Conservation (phyloP, 1,140 invertebrate species). For the Ditylenchus dipsaci region DNA sequence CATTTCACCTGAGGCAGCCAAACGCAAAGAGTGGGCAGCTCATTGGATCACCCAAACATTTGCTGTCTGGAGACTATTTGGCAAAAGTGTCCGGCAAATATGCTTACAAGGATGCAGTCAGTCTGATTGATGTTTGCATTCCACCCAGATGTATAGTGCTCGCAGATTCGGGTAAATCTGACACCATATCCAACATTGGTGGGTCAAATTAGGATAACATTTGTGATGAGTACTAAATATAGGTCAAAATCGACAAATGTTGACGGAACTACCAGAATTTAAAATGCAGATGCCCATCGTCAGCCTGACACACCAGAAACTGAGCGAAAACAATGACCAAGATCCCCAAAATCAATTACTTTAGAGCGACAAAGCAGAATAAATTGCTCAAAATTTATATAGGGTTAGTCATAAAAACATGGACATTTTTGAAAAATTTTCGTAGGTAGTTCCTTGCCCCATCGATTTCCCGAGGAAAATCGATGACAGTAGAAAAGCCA, state of each 20-base stretch:
- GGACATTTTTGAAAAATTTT: too few species aligned
- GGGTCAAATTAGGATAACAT: neutral
- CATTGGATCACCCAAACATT: constrained; percentile 86
- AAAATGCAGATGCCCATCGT: constrained; percentile 15
- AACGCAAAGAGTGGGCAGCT: constrained; percentile 71
- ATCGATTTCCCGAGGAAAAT: too few species aligned
- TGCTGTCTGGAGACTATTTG: constrained; percentile 74
- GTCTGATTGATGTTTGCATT: constrained; percentile 86
- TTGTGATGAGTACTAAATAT: too few species aligned
- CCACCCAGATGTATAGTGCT: constrained; percentile 75
- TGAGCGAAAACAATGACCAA: constrained; percentile 1
- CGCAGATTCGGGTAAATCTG: constrained; percentile 34
- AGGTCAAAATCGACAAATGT: constrained; percentile 7
- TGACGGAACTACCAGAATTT: constrained; percentile 21
- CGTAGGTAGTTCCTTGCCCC: too few species aligned
- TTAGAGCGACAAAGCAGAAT: too few species aligned
- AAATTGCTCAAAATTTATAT: too few species aligned
- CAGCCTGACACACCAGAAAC: constrained; percentile 28
- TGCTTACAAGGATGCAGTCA: constrained; percentile 83
- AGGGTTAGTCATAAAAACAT: too few species aligned
- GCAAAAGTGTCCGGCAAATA: constrained; percentile 81
- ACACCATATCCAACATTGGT: constrained; percentile 29
- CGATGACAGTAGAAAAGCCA: too few species aligned
- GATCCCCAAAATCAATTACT: too few species aligned
- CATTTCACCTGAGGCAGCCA: constrained; percentile 33